Evolutionary conservation across 2,113 vertebrate genomes (phyloP).

Genomic region (Podilymbus podiceps): DNA sequence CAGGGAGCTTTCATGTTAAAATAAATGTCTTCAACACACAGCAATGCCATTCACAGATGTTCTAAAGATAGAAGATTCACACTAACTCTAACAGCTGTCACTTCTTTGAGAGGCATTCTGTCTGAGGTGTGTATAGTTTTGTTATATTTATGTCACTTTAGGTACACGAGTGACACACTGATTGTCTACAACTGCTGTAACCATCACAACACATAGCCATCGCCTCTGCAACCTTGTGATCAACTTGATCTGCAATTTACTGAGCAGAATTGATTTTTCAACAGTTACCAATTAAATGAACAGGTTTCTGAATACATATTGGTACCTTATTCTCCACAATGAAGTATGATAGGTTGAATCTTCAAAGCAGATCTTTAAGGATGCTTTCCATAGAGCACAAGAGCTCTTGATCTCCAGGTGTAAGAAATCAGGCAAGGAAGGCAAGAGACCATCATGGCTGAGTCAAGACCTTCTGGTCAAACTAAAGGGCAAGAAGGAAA

Average conservation of each 20-base stretch:
- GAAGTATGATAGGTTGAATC: background rate
- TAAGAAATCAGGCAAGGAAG: no score
- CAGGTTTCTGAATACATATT: background rate
- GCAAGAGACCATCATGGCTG: no score
- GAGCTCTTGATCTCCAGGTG: no score
- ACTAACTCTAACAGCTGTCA: background rate
- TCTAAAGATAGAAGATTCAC: background rate
- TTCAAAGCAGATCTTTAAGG: no score
- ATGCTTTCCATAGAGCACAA: no score
- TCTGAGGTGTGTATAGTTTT: background rate
- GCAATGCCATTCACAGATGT: background rate
- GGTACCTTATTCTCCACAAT: background rate
- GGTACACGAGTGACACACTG: background rate
- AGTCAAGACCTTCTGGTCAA: no score
- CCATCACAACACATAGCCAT: background rate
- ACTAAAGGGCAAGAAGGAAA: no score
- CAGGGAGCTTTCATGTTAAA: background rate
- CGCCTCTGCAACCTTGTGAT: background rate
- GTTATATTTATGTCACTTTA: background rate
- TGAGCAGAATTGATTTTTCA: constrained; percentile 11
- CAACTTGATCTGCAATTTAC: background rate
- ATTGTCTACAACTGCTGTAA: background rate
- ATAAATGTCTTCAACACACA: background rate
- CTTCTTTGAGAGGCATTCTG: background rate
- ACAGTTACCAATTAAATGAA: background rate